These are phyloP conservation scores for Orestias chungarensis DNA, from an alignment of 2,797 vertebrate species.

Conservation along the genomic window DNA sequence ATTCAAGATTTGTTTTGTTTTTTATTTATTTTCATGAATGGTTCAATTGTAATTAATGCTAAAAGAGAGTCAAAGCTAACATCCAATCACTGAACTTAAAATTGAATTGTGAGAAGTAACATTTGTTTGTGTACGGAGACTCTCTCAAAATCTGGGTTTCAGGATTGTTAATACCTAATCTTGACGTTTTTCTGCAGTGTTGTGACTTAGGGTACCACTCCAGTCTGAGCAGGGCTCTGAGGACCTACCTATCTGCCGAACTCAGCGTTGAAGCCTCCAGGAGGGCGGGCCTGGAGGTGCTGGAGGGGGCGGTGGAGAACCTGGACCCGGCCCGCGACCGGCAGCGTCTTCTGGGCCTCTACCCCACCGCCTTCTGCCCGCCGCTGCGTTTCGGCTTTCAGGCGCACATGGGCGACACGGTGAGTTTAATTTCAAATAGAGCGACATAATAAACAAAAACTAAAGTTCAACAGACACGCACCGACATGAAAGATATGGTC, in stretches of 20 bases:
- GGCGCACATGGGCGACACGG: conserved; percentile 95
- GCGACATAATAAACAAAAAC: background rate
- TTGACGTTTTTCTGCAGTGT: conserved; percentile 78
- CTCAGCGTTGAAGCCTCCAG: conserved; percentile 95
- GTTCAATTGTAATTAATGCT: background rate
- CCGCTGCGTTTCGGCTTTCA: conserved; percentile 94
- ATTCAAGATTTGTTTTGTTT: background rate
- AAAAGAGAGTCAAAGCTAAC: background rate
- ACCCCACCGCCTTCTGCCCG: conserved; percentile 95
- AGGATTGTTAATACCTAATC: background rate
- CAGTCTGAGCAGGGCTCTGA: conserved; percentile 92
- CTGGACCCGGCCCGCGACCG: conserved; percentile 93
- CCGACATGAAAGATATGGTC: too few species aligned
- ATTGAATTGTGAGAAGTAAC: background rate
- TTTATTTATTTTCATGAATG: too few species aligned
- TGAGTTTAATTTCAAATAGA: conserved; percentile 61
- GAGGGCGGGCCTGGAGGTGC: conserved; percentile 93
- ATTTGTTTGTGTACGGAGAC: background rate
- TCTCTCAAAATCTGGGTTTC: background rate
- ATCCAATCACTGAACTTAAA: background rate
- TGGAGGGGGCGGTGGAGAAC: conserved; percentile 94
- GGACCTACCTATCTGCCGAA: conserved; percentile 96
- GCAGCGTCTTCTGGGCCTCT: conserved; percentile 95
- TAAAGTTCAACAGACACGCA: too few species aligned
- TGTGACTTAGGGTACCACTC: conserved; percentile 98